These are phyloP conservation scores for Helleia helle DNA, from an alignment of 2,888 invertebrate genomes.

Conservation along the genomic window DNA sequence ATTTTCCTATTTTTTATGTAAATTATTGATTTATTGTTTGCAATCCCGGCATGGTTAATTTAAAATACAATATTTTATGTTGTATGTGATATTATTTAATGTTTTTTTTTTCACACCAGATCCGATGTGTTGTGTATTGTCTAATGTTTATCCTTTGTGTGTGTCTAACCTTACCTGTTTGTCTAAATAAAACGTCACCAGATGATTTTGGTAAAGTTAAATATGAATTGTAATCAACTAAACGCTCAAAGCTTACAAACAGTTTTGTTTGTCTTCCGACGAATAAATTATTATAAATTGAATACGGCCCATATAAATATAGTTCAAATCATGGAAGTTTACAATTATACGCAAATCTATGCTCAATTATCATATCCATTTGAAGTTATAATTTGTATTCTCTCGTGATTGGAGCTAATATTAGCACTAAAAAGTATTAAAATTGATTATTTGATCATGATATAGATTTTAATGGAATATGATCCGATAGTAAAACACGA, in stretches of 20 bases:
- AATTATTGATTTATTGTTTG: slow-evolving; percentile 54
- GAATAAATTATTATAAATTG: slow-evolving; percentile 36
- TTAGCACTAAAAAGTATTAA: slow-evolving; percentile 19
- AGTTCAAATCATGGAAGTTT: slow-evolving; percentile 60
- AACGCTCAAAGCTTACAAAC: slow-evolving; percentile 62
- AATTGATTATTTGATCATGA: slow-evolving; percentile 10
- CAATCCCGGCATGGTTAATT: slow-evolving; percentile 65
- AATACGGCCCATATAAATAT: slow-evolving; percentile 34
- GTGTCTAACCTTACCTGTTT: slow-evolving; percentile 82
- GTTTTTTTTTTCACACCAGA: slow-evolving; percentile 68
- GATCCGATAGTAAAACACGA: slow-evolving; percentile 32
- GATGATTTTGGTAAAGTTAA: slow-evolving; percentile 33
- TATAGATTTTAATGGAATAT: slow-evolving; percentile 21
- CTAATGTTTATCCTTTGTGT: slow-evolving; percentile 93
- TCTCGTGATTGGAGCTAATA: slow-evolving; percentile 57
- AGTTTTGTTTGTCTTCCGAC: slow-evolving; percentile 67
- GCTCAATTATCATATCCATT: not conserved
- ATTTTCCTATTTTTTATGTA: slow-evolving; percentile 70
- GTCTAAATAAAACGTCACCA: slow-evolving; percentile 65
- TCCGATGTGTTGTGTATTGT: slow-evolving; percentile 87
- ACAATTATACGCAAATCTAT: slow-evolving; percentile 5
- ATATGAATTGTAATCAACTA: slow-evolving; percentile 42
- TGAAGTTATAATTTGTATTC: slow-evolving; percentile 27
- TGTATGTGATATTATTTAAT: slow-evolving; percentile 32
- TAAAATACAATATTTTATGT: slow-evolving; percentile 39